Evolutionary conservation across 2,113 vertebrate species (phyloP).

Genomic region (Antechinus stuartii): DNA sequence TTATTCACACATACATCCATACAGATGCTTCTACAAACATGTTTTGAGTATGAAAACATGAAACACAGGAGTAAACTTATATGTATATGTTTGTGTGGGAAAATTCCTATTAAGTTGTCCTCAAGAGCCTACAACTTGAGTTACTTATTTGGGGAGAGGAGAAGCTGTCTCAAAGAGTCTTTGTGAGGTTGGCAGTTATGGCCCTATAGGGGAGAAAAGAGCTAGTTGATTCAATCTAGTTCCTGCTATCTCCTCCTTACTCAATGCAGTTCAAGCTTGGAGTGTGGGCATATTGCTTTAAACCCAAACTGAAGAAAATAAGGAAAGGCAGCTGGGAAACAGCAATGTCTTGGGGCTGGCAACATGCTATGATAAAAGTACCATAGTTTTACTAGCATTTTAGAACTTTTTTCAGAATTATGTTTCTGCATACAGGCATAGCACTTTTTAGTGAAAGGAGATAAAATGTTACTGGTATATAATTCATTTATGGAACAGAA

Average conservation of each 20-base stretch:
- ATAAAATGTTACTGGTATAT: not conserved
- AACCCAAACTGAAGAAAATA: not conserved
- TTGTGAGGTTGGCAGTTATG: slow-evolving; percentile 8
- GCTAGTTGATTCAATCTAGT: not conserved
- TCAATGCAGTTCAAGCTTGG: not conserved
- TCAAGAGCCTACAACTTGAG: not conserved
- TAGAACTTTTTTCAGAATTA: not conserved
- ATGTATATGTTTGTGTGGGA: not conserved
- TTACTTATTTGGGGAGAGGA: slow-evolving; percentile 1
- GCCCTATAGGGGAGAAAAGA: not conserved
- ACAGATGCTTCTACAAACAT: not conserved
- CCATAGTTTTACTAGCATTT: not conserved
- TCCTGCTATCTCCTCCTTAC: not conserved
- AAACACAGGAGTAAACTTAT: not conserved
- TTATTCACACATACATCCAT: not conserved
- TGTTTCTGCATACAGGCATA: not conserved
- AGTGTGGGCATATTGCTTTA: not conserved
- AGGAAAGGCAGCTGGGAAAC: not conserved
- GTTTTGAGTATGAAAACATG: not conserved
- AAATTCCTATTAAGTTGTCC: not conserved
- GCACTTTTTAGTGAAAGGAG: not conserved
- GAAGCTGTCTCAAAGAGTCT: not conserved
- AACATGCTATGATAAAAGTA: not conserved
- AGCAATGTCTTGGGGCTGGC: not conserved
- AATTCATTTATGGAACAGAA: not conserved